Conservation (phyloP, 2,888 invertebrate genomes). For the Torymus aiolomorphi region DNA sequence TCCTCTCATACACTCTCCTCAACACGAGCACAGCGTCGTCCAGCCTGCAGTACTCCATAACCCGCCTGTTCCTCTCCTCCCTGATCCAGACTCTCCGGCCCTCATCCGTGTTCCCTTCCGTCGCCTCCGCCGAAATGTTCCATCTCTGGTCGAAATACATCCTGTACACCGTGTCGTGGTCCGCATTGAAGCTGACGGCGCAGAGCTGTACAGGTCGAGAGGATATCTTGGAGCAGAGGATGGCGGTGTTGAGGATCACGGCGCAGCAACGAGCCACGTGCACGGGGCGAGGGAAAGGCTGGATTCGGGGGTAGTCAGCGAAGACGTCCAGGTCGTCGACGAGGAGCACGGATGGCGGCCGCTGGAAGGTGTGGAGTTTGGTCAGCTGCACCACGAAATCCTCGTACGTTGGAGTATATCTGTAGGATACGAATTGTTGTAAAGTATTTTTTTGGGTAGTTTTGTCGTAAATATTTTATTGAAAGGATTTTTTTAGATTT, state of each 20-base stretch:
- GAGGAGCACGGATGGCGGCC: slow-evolving; percentile 66
- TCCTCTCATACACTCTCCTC: slow-evolving; percentile 1
- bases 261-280: slow-evolving; percentile 67
- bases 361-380: slow-evolving; percentile 66
- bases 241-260: slow-evolving; percentile 62
- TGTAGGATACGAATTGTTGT: slow-evolving; percentile 44
- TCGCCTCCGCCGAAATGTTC: slow-evolving; percentile 18
- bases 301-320: slow-evolving; percentile 51
- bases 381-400: slow-evolving; percentile 64
- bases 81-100: background rate
- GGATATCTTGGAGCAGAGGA: slow-evolving; percentile 15
- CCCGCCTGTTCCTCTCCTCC: background rate
- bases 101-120: background rate
- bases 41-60: slow-evolving; percentile 35
- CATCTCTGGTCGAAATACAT: slow-evolving; percentile 62
- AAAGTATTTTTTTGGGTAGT: no score
- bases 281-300: slow-evolving; percentile 54
- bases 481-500: no score
- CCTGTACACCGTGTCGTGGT: slow-evolving; percentile 25
- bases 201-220: slow-evolving; percentile 22
- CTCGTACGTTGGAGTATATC: slow-evolving; percentile 69
- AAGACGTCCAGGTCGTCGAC: slow-evolving; percentile 70
- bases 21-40: slow-evolving; percentile 43
- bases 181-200: slow-evolving; percentile 43
- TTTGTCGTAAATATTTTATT: no score